A percentile compares a stretch with the other conserved stretches of the same genome.
These are phyloP conservation scores for Poecilia picta DNA, from an alignment of 2,797 vertebrate species.

Conservation along the genomic window DNA sequence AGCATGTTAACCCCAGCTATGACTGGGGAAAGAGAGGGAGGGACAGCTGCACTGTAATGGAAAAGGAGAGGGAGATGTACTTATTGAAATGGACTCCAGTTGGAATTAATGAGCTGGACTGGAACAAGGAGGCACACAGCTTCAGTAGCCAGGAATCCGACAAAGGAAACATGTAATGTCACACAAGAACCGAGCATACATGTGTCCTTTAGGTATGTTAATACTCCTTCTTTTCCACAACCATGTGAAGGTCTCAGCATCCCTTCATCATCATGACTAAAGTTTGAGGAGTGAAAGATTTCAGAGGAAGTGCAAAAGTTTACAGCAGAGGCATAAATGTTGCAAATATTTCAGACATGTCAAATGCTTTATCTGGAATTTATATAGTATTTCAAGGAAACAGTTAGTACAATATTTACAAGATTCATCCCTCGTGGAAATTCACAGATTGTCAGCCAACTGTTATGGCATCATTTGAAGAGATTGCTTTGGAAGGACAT, in stretches of 20 bases:
- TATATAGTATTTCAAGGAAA: not conserved
- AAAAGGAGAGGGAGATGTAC: conserved; percentile 26
- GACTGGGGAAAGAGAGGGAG: conserved; percentile 52
- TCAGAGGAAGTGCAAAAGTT: not conserved
- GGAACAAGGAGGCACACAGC: conserved; percentile 28
- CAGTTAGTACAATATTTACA: not conserved
- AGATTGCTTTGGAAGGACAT: not conserved
- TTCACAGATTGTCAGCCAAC: not conserved
- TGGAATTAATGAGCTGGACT: conserved; percentile 52
- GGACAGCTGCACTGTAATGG: conserved; percentile 9
- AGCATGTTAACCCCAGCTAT: conserved; percentile 91
- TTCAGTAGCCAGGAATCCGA: conserved; percentile 32
- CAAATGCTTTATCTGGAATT: not conserved
- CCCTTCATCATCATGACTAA: not conserved
- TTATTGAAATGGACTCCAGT: conserved; percentile 53
- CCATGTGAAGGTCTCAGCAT: not conserved
- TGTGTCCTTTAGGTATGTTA: conserved; percentile 12
- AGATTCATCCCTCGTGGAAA: not conserved
- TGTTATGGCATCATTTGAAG: not conserved
- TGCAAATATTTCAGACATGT: not conserved
- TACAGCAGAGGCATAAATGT: not conserved
- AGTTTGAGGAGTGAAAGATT: not conserved
- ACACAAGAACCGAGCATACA: conserved; percentile 45
- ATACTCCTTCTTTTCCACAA: not conserved
- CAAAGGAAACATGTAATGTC: conserved; percentile 28